Percentiles rank a stretch among this genome's conserved stretches.
These are phyloP conservation scores for Pteromalus puparum DNA, from an alignment of 1,140 invertebrate species.

Conservation along the genomic window DNA sequence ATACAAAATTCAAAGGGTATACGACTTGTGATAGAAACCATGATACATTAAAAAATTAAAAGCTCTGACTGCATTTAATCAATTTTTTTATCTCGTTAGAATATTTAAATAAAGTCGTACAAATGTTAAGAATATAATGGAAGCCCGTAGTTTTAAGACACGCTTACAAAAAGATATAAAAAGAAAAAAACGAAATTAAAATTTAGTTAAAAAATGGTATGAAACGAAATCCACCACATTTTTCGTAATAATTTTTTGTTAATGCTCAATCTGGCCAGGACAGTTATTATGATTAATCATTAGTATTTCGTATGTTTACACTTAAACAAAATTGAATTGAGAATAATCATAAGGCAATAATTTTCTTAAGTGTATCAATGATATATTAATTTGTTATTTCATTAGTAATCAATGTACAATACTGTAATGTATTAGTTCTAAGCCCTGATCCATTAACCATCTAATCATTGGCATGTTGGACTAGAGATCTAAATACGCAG, in stretches of 20 bases:
- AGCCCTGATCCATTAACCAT: slow-evolving; percentile 65
- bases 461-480: slow-evolving; percentile 54
- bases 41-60: background rate
- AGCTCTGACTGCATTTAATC: background rate
- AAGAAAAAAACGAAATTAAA: background rate
- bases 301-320: slow-evolving; percentile 32
- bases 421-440: slow-evolving; percentile 64
- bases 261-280: background rate
- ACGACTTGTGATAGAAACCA: background rate
- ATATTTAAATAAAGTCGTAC: background rate
- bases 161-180: background rate
- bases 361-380: slow-evolving; percentile 25
- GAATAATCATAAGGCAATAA: background rate
- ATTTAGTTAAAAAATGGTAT: background rate
- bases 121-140: slow-evolving; percentile 9
- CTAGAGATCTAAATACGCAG: slow-evolving; percentile 57
- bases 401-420: slow-evolving; percentile 66
- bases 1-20: background rate
- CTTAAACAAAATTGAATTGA: slow-evolving; percentile 3
- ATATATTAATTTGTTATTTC: slow-evolving; percentile 60
- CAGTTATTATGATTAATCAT: slow-evolving; percentile 31
- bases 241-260: background rate
- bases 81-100: background rate
- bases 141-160: slow-evolving; percentile 12
- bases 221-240: background rate